These are phyloP conservation scores for Biston stratarius DNA, from an alignment of 2,888 invertebrate species.

Conservation along the genomic window DNA sequence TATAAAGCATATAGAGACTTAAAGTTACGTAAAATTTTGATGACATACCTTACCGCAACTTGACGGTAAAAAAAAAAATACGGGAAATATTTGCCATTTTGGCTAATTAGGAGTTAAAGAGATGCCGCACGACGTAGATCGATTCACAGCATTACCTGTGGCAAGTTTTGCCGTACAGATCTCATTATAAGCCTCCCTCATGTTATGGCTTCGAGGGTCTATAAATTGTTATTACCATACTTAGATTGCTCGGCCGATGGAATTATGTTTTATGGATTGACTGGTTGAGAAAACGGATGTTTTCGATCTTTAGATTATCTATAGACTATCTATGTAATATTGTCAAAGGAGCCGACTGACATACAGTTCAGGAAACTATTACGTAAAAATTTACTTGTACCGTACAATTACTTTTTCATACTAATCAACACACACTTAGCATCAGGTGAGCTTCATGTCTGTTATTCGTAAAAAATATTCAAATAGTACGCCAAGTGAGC, in stretches of 20 bases:
- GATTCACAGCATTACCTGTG: conserved; percentile 55
- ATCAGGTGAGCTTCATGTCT: no score
- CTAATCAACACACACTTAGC: no score
- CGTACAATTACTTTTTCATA: not conserved
- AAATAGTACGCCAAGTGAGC: no score
- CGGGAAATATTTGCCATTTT: conserved; percentile 50
- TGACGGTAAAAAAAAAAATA: conserved; percentile 51
- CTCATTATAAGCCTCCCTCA: conserved; percentile 39
- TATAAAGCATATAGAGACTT: conserved; percentile 27
- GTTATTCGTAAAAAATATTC: no score
- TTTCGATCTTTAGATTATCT: conserved; percentile 2
- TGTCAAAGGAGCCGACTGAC: conserved; percentile 10
- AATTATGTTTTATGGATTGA: conserved; percentile 55
- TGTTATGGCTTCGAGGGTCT: conserved; percentile 42
- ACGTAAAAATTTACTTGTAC: not conserved
- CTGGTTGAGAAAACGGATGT: conserved; percentile 3
- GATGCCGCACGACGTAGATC: conserved; percentile 58
- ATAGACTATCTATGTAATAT: not conserved
- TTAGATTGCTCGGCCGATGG: conserved; percentile 47
- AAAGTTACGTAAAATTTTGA: conserved; percentile 26
- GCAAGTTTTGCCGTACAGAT: conserved; percentile 42
- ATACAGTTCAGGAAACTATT: not conserved
- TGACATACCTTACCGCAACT: conserved; percentile 40
- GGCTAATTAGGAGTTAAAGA: conserved; percentile 70
- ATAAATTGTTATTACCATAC: conserved; percentile 46